A percentile compares a stretch with the other conserved stretches of the same genome.
These are phyloP conservation scores for Anthopleura xanthogrammica DNA, from an alignment of 92 coral and sea anemone species.

Conservation along the genomic window DNA sequence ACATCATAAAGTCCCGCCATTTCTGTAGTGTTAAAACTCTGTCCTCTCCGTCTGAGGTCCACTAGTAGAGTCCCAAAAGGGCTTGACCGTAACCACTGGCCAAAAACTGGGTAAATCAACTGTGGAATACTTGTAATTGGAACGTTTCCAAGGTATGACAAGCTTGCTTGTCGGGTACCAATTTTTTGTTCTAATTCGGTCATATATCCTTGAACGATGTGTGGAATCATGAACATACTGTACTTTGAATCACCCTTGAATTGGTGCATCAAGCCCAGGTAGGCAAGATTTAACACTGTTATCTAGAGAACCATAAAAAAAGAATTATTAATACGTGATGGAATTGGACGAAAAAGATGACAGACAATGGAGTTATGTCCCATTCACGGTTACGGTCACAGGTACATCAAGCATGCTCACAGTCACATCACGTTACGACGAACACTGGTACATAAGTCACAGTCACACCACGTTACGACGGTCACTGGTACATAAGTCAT, in stretches of 20 bases:
- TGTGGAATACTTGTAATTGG: neutral
- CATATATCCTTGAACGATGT: constrained; percentile 31
- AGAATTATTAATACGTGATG: neutral
- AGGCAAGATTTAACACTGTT: constrained; percentile 69
- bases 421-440: neutral
- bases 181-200: constrained; percentile 5
- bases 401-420: neutral
- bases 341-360: too few species aligned
- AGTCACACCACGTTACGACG: neutral
- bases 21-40: constrained; percentile 24
- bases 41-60: constrained; percentile 9
- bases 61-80: constrained; percentile 11
- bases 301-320: constrained; percentile 37
- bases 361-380: neutral
- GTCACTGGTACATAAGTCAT: too few species aligned
- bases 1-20: constrained; percentile 79
- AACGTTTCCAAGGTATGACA: constrained; percentile 48
- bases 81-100: constrained; percentile 58
- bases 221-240: constrained; percentile 52
- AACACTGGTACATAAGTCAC: neutral
- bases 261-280: constrained; percentile 63
- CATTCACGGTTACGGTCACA: neutral
- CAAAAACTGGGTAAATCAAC: constrained; percentile 53
- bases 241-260: constrained; percentile 51
- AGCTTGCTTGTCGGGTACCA: constrained; percentile 23